Base-by-base conservation (phyloP, 2,888 invertebrate genomes). In the Hirtodrosophila trivittata region DNA sequence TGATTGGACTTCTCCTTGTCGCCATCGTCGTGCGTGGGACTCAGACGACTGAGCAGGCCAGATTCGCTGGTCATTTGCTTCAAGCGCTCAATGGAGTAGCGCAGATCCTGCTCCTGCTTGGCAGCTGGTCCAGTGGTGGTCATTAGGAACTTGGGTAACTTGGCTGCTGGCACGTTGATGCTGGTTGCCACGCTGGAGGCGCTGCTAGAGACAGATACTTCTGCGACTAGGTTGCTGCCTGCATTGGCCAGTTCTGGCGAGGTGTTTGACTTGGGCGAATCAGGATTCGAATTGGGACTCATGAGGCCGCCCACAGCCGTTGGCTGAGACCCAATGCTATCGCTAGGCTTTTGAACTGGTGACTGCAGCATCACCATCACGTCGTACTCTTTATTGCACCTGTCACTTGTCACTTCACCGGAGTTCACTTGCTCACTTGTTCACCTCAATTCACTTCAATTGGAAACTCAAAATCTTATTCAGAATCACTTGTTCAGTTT, bases 291-390 rank as follows among this genome's bases (percentile, higher is more conserved):
- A 32, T 89, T 89, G 41, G 91, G 91, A 77, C 91, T 91, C 78
- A 90, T 75, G 41, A 90, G 88, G 35, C 86, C 86, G 46, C 87
- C 85, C 71, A 88, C 76, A 67, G 87, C 76, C 30, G 85, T 71
- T 8, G 77, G 60, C 30, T 70, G 71, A 8, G 66, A 41, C 21
- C 87, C 63, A 67, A 75, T 58, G 66, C 69, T 82, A 25, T 82
- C 82, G 54, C 71, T 82, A 30, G 81, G 68, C 62, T 83, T 88
- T 84, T 69, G 87, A 75, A 67, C 84, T 47, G 88, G 88, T 67
- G 91, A 89, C 71, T 90, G 91, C 82, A 91, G 82, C 91, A 91
- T 91, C 88, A 91, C 91, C 91, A 91, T 91, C 54, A 74, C 50
- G 64, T 50, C 57, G 21, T 45, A 32, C 16, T 1, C 9, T 12